These are phyloP conservation scores for Rallus limicola DNA, from an alignment of 2,113 vertebrate species.

Conservation along the genomic window DNA sequence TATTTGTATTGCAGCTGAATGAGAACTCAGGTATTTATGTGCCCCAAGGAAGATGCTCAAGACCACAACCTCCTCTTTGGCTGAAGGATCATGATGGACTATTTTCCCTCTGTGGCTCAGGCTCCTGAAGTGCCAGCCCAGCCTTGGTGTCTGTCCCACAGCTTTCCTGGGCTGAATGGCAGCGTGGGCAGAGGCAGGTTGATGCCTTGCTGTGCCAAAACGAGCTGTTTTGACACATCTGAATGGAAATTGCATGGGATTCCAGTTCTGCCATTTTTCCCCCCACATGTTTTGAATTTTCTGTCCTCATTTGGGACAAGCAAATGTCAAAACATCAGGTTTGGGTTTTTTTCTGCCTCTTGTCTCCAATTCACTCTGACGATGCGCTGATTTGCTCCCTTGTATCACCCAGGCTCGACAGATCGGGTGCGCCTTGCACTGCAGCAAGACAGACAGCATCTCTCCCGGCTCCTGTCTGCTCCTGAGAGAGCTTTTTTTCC, in stretches of 20 bases:
- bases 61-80: not conserved
- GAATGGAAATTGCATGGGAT: not conserved
- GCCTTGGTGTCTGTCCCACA: not conserved
- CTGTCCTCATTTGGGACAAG: not conserved
- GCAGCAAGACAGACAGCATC: fast-evolving
- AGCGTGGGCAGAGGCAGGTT: not conserved
- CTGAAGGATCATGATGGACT: not conserved
- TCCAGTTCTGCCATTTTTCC: not conserved
- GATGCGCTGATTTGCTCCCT: not conserved
- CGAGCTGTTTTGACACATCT: not conserved
- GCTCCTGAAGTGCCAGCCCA: not conserved
- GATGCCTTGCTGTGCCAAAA: not conserved
- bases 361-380: fast-evolving
- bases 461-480: not conserved
- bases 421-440: not conserved
- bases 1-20: not conserved
- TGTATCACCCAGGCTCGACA: not conserved
- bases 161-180: not conserved
- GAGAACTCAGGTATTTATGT: not conserved
- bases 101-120: not conserved
- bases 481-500: not conserved
- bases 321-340: not conserved
- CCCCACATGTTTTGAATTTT: not conserved
- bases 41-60: not conserved
- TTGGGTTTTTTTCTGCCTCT: not conserved